phyloP scores from a whole-genome alignment of 2,888 invertebrate species.

The Augiades crinisus region DNA sequence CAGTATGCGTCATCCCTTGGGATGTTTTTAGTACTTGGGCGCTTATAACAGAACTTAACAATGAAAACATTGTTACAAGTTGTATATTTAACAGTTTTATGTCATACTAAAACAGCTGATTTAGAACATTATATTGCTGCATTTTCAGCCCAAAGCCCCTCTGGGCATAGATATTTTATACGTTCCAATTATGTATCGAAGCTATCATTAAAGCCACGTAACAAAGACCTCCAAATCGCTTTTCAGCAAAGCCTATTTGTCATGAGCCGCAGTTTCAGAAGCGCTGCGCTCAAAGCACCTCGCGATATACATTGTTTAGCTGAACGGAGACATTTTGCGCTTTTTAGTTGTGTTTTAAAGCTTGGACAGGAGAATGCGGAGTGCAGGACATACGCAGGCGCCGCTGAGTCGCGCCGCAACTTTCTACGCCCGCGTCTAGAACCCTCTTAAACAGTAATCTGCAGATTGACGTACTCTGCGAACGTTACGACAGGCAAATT shows the following conservation, averaged over 20 bases:
- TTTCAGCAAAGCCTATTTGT: neutral
- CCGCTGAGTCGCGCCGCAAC: conserved; percentile 77
- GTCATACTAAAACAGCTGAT: too few relatives aligned
- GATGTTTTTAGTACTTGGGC: too few relatives aligned
- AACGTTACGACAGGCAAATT: conserved; percentile 74
- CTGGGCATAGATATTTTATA: too few relatives aligned
- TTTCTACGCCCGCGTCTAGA: conserved; percentile 79
- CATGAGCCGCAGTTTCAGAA: conserved; percentile 6
- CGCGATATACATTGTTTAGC: conserved; percentile 58
- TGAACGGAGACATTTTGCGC: conserved; percentile 60
- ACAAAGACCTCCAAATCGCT: neutral
- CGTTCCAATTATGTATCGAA: too few relatives aligned
- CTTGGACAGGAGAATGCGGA: conserved; percentile 71
- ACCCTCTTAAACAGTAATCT: conserved; percentile 77
- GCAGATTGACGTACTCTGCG: conserved; percentile 73
- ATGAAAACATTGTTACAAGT: too few relatives aligned
- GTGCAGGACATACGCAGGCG: conserved; percentile 77
- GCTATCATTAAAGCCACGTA: too few relatives aligned
- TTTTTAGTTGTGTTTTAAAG: conserved; percentile 68
- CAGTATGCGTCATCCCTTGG: conserved; percentile 3
- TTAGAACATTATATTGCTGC: too few relatives aligned
- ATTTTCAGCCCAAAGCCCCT: too few relatives aligned
- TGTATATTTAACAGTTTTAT: too few relatives aligned
- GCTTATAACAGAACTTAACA: too few relatives aligned
- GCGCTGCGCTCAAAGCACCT: conserved; percentile 41